Evolutionary conservation across 2,113 vertebrate genomes (phyloP).

Genomic region (human): DNA sequence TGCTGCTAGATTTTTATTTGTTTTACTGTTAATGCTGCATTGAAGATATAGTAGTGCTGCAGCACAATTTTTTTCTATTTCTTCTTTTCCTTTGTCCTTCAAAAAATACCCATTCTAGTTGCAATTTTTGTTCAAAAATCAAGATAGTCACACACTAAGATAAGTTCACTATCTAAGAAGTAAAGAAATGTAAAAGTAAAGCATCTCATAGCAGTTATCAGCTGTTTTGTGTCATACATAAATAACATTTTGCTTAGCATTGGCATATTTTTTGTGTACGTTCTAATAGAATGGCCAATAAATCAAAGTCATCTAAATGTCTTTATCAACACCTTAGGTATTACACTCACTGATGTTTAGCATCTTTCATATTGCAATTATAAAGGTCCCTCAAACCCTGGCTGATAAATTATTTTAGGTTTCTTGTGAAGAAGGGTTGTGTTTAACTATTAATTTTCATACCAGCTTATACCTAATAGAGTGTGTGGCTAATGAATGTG

Average conservation of each 20-base stretch:
- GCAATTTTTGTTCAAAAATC: constrained; percentile 17
- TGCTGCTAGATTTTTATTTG: constrained; percentile 56
- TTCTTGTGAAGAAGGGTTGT: background rate
- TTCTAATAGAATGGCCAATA: constrained; percentile 40
- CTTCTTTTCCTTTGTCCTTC: constrained; percentile 57
- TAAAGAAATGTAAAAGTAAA: constrained; percentile 40
- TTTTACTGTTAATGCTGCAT: constrained; percentile 66
- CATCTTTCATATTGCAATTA: constrained; percentile 11
- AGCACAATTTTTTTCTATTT: background rate
- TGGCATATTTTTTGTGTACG: background rate
- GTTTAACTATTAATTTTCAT: constrained; percentile 62
- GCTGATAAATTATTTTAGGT: constrained; percentile 38
- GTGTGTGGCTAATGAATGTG: constrained; percentile 65
- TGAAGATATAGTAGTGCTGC: background rate
- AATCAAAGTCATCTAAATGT: constrained; percentile 48
- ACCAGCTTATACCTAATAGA: constrained; percentile 56
- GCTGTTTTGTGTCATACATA: constrained; percentile 27
- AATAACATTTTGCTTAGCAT: constrained; percentile 37
- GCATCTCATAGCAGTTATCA: background rate
- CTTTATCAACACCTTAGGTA: background rate
- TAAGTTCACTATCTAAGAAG: constrained; percentile 25
- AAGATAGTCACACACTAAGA: background rate
- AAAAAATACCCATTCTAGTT: constrained; percentile 4
- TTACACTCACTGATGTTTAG: background rate
- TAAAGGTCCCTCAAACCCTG: background rate